Evolutionary conservation across 2,797 vertebrate species (phyloP).

Genomic region (Neosalanx taihuensis): DNA sequence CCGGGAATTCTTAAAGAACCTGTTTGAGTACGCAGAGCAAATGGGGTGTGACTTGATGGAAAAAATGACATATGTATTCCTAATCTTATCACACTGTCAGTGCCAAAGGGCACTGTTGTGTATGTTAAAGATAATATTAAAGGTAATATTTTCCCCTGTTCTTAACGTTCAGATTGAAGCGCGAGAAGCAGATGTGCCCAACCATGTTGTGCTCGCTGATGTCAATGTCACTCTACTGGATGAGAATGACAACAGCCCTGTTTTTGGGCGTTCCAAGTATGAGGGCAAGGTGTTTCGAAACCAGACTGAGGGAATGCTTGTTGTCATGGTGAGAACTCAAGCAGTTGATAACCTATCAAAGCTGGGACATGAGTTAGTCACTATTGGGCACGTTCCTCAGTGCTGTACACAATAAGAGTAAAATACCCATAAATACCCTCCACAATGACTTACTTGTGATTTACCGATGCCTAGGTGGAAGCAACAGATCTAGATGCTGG

Average conservation of each 20-base stretch:
- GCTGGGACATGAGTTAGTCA: not conserved
- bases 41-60: not conserved
- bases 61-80: not conserved
- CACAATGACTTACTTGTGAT: not conserved
- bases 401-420: not conserved
- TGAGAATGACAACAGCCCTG: slow-evolving; percentile 77
- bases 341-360: slow-evolving; percentile 7
- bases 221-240: slow-evolving; percentile 69
- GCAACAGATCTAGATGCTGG: slow-evolving; percentile 71
- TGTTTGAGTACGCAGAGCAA: not conserved
- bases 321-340: slow-evolving; percentile 68
- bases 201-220: fast-evolving
- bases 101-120: not conserved
- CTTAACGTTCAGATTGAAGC: slow-evolving; percentile 67
- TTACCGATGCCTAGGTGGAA: slow-evolving; percentile 56
- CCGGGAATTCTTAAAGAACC: not conserved
- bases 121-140: not conserved
- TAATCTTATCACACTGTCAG: not conserved
- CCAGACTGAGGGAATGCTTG: slow-evolving; percentile 66
- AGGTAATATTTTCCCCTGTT: slow-evolving; percentile 4
- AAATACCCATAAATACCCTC: not conserved
- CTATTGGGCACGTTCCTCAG: not conserved
- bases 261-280: slow-evolving; percentile 60
- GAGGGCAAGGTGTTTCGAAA: slow-evolving; percentile 61
- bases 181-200: slow-evolving; percentile 50